Evolutionary conservation across 2,888 invertebrate genomes (phyloP), one percentile per base, ranked within the genome.

Genomic region (Horisme vitalbata): DNA sequence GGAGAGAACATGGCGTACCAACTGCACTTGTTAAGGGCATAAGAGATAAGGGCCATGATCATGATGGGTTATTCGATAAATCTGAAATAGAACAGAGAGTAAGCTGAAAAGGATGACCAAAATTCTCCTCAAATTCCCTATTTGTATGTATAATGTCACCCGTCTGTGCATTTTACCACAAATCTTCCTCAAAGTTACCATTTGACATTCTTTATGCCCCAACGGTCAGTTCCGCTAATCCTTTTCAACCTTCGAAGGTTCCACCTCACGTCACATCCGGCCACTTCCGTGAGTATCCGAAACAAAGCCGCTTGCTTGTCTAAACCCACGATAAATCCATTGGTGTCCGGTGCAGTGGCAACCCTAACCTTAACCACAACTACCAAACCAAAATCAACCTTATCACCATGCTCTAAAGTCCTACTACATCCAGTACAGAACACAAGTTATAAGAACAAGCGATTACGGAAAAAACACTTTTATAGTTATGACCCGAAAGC

Each of bases 291-390:
- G 75, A 75, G 75, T 76, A 71, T 71, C 74, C 65, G 69, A 69
- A 69, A 78, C 77, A 79, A 80, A 81, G 79, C 79, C 65, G 77
- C 71, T 76, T 76, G 65, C 60, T 68, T 71, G 73, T 75, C 75
- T 74, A 73, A 76, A 73, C 77, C 75, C 71, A 68, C 76, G 73
- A 80, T 79, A 80, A 79, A 78, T 78, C 79, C 74, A 73, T 75
- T 75, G 75, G 76, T 77, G 78, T 79, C 80, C 77, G 58, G 63
- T 65, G 75, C 79, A 79, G 78, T 28, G 14, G 31, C 26, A 9
- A 15, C 20, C 12, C 14, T 35, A 18, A 18, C 4, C 18, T 18
- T 14, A 28, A 43, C 35, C 43, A 72, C 71, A 73, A 39, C 21
- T 24, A 8, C 7, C 26, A 30, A 3, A 11, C 37, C 2, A 43